Evolutionary conservation across 1,140 invertebrate species (phyloP).

Genomic region (Formica selysi): DNA sequence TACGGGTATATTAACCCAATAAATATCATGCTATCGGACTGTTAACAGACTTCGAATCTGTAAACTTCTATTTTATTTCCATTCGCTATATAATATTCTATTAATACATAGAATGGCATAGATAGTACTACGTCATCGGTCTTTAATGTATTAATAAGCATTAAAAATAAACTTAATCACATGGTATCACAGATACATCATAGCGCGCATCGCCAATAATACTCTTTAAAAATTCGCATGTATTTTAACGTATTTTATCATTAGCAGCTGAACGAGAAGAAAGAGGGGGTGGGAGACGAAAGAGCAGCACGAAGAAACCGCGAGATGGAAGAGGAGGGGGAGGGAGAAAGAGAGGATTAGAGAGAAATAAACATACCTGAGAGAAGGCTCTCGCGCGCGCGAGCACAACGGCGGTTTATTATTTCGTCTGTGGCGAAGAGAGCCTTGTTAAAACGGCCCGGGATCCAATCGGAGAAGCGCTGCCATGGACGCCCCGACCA

Average conservation of each 20-base stretch:
- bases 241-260: slow-evolving; percentile 80
- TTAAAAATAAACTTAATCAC: neutral
- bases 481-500: slow-evolving; percentile 83
- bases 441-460: slow-evolving; percentile 81
- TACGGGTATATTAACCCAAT: too few species aligned
- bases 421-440: slow-evolving; percentile 83
- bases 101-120: too few species aligned
- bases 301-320: slow-evolving; percentile 27
- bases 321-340: slow-evolving; percentile 28
- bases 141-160: too few species aligned
- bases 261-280: slow-evolving; percentile 49
- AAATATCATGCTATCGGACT: too few species aligned
- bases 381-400: slow-evolving; percentile 20
- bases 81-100: too few species aligned
- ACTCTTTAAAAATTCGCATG: slow-evolving; percentile 46
- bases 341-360: slow-evolving; percentile 37
- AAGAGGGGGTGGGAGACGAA: slow-evolving; percentile 43
- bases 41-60: too few species aligned
- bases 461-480: slow-evolving; percentile 82
- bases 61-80: too few species aligned
- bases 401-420: slow-evolving; percentile 81
- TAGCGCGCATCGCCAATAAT: slow-evolving; percentile 27
- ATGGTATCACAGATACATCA: neutral
- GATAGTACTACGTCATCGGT: too few species aligned
- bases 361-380: slow-evolving; percentile 53